A percentile compares a stretch with the other conserved stretches of the same genome.
phyloP scores from a whole-genome alignment of 1,140 invertebrate genomes.

The Archivesica marissinica region DNA sequence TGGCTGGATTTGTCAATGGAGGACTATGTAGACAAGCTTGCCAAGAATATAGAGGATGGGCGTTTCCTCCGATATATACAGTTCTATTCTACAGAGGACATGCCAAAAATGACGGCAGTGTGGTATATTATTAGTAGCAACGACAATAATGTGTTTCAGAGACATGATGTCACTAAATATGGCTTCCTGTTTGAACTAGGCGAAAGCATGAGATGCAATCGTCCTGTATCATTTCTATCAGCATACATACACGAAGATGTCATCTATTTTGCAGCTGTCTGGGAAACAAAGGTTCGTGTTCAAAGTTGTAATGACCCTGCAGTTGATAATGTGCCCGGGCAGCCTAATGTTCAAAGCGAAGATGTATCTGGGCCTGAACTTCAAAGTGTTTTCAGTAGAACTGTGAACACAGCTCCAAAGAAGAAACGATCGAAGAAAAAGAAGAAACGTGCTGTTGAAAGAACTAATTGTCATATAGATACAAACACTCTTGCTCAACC shows the following conservation, averaged over 20 bases:
- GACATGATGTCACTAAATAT: conserved; percentile 55
- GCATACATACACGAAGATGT: conserved; percentile 49
- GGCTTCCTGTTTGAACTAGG: conserved; percentile 48
- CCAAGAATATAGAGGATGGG: background rate
- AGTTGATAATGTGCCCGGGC: too few species aligned
- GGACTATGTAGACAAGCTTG: conserved; percentile 1
- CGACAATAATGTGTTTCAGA: conserved; percentile 37
- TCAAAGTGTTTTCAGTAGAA: too few species aligned
- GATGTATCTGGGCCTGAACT: too few species aligned
- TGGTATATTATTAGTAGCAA: background rate
- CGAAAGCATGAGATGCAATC: conserved; percentile 34
- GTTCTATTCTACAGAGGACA: conserved; percentile 36
- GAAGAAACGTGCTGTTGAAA: too few species aligned
- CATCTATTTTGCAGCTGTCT: conserved; percentile 42
- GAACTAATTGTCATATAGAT: too few species aligned
- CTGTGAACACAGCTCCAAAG: too few species aligned
- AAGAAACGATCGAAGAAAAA: too few species aligned
- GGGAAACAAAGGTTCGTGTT: conserved; percentile 6
- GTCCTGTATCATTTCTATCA: conserved; percentile 11
- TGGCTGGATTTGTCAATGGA: conserved; percentile 37
- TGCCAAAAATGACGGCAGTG: conserved; percentile 46
- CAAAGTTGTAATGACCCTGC: too few species aligned
- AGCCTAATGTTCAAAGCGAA: too few species aligned
- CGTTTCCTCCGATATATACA: conserved; percentile 3
- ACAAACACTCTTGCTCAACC: too few species aligned